Evolutionary conservation across 2,888 invertebrate genomes (phyloP).

Genomic region (Masnerella sp.): DNA sequence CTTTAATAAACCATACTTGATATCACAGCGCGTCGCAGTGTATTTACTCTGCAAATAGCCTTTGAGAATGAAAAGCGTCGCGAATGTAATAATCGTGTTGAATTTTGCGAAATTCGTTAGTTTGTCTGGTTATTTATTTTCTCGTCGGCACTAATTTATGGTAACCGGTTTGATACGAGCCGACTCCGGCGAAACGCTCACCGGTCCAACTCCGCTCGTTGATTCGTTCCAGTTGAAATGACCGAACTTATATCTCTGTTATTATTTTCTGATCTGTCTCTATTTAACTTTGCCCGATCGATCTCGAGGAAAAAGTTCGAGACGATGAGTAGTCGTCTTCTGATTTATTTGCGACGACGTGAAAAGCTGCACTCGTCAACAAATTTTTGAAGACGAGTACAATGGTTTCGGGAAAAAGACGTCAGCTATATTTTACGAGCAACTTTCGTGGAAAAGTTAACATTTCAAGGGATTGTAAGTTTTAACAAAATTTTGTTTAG

Average conservation of each 20-base stretch:
- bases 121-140: slow-evolving; percentile 15
- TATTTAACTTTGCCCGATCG: slow-evolving; percentile 47
- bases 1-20: slow-evolving; percentile 9
- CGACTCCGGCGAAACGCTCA: neutral
- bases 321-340: slow-evolving; percentile 35
- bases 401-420: no score
- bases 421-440: no score
- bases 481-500: no score
- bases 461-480: no score
- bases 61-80: neutral
- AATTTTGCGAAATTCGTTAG: neutral
- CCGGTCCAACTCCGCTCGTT: no score
- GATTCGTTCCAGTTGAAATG: slow-evolving; percentile 15
- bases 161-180: neutral
- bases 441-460: no score
- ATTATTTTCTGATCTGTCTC: slow-evolving; percentile 55
- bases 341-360: slow-evolving; percentile 42
- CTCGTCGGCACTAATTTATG: slow-evolving; percentile 24
- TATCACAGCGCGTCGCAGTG: slow-evolving; percentile 1
- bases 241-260: slow-evolving; percentile 25
- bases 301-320: slow-evolving; percentile 29
- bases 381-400: slow-evolving; percentile 21
- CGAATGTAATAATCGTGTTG: slow-evolving; percentile 13
- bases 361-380: slow-evolving; percentile 44
- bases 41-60: slow-evolving; percentile 19